Percentiles rank a stretch among this genome's conserved stretches.
These are phyloP conservation scores for Spea multiplicata DNA, from an alignment of 2,113 vertebrate genomes.

Conservation along the genomic window DNA sequence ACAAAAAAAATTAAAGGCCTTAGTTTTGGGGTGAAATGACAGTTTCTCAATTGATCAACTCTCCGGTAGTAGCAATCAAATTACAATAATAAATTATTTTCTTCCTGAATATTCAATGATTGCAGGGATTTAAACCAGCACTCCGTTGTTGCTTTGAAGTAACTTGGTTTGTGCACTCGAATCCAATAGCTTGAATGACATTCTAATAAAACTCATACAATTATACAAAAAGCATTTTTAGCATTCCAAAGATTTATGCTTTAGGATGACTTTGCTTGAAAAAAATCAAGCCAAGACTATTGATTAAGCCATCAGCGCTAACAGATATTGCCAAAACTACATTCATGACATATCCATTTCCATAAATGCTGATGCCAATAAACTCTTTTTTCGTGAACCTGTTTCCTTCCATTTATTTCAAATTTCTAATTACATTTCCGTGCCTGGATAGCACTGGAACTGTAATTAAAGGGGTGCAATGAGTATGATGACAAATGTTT, in stretches of 20 bases:
- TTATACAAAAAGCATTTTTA: not conserved
- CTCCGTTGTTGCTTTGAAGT: too few relatives aligned
- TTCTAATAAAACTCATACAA: not conserved
- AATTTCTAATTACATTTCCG: slow-evolving; percentile 23
- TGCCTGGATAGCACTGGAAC: not conserved
- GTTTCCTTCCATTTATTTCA: slow-evolving; percentile 23
- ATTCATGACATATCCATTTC: slow-evolving; percentile 35
- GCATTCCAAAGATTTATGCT: not conserved
- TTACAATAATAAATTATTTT: too few relatives aligned
- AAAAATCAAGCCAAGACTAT: slow-evolving; percentile 27
- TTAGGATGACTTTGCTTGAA: slow-evolving; percentile 15
- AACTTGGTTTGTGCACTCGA: too few relatives aligned
- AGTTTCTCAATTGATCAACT: too few relatives aligned
- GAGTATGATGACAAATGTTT: too few relatives aligned
- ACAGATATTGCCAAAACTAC: slow-evolving; percentile 33
- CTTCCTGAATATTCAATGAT: too few relatives aligned
- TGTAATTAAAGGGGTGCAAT: not conserved
- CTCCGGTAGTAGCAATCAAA: too few relatives aligned
- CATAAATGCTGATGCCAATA: slow-evolving; percentile 36
- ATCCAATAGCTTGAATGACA: too few relatives aligned
- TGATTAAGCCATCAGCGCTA: slow-evolving; percentile 35
- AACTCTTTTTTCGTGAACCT: slow-evolving; percentile 18
- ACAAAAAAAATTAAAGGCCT: too few relatives aligned
- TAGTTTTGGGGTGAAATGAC: too few relatives aligned
- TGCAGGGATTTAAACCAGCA: too few relatives aligned